Base-by-base conservation (phyloP, 2,888 invertebrate species). In the Eudemis profundana region DNA sequence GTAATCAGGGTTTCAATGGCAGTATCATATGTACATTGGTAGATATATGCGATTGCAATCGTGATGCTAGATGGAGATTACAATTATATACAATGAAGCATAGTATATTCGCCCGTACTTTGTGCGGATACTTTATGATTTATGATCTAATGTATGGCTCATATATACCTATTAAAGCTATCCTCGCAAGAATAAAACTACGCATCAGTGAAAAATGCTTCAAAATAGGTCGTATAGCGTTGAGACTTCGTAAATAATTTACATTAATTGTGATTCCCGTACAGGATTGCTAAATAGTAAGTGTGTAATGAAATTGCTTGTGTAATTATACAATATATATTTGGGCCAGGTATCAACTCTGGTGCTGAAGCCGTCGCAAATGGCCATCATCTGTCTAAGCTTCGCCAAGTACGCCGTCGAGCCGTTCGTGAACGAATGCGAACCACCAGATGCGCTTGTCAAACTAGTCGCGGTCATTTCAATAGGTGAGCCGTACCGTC, bases 391-490 rank as follows among this genome's bases (percentile, higher is more conserved):
- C 84, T 97, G 97, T 87, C 93, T 98, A 81, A 97, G 97, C 83
- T 98, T 98, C 93, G 97, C 97, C 70, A 97, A 98, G 89, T 98
- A 98, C 89, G 96, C 97, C 69, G 97, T 97, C 70, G 97, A 97
- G 86, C 97, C 97, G 64, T 97, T 97, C 87, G 95, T 96, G 72
- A 93, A 94, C 63, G 97, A 97, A 85, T 97, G 97, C 86, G 96
- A 96, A 84, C 97, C 97, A 57, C 96, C 97, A 10, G 92, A 93
- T 75, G 93, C 95, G 74, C 95, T 97, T 70, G 96, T 98, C 76
- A 98, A 98, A 90, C 94, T 98, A 87, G 96, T 98, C 72, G 97
- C 97, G 61, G 93, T 97, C 69, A 93, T 98, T 76, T 96, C 96
- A 73, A 97, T 98, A 84, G 96, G 97, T 97, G 92, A 65, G 65